Conservation (phyloP, 1,140 invertebrate genomes). For the Calycopis cecrops region DNA sequence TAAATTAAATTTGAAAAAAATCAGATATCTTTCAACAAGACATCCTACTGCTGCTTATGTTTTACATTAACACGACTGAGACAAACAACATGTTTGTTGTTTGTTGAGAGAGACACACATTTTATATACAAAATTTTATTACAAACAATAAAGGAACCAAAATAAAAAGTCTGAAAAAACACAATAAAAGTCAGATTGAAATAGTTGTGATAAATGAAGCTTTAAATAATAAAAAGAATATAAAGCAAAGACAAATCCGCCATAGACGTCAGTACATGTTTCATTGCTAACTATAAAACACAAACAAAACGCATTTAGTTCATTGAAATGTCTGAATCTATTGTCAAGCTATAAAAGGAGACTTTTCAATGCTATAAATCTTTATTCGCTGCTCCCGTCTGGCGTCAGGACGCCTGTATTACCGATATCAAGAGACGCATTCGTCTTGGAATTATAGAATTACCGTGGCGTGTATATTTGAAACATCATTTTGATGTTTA, state of each 20-base stretch:
- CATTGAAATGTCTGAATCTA: conserved; percentile 14
- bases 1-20: too few species aligned
- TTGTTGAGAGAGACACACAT: too few species aligned
- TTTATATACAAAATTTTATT: too few species aligned
- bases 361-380: conserved; percentile 31
- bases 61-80: too few species aligned
- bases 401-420: conserved; percentile 27
- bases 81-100: too few species aligned
- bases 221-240: conserved; percentile 6
- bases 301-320: conserved; percentile 13
- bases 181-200: neutral
- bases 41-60: too few species aligned
- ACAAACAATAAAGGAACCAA: too few species aligned
- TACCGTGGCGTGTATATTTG: too few species aligned
- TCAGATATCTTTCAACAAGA: too few species aligned
- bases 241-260: neutral
- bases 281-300: conserved; percentile 12
- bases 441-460: too few species aligned
- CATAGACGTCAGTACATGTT: conserved; percentile 2
- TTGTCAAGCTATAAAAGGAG: conserved; percentile 24
- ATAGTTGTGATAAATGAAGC: conserved; percentile 4
- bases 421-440: neutral
- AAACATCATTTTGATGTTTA: too few species aligned
- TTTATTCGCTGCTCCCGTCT: conserved; percentile 31
- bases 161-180: too few species aligned